phyloP scores from a whole-genome alignment of 2,797 vertebrate genomes.

The Cossypha dichroa region DNA sequence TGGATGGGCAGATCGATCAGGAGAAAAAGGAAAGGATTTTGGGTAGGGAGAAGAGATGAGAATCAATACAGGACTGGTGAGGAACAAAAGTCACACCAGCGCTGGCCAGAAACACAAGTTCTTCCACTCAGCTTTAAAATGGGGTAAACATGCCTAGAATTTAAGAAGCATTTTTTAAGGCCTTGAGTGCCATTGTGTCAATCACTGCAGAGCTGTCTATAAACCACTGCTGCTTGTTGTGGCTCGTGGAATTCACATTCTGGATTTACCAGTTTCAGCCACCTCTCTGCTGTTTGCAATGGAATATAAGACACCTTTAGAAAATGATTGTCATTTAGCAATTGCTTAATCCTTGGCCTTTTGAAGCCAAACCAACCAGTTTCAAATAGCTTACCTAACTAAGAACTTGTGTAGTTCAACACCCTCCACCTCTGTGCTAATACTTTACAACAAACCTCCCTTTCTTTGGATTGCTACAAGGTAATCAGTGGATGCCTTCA shows the following conservation, averaged over 20 bases:
- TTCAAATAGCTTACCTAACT: background rate
- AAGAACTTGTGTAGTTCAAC: background rate
- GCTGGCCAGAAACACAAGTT: background rate
- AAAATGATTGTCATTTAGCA: background rate
- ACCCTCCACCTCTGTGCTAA: background rate
- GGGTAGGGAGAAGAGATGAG: background rate
- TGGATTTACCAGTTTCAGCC: background rate
- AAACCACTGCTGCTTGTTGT: background rate
- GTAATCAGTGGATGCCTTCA: background rate
- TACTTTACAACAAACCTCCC: background rate
- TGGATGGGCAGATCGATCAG: background rate
- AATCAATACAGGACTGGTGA: background rate
- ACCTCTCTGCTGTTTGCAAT: background rate
- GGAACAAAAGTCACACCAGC: background rate
- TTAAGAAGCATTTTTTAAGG: background rate
- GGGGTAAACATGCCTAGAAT: background rate
- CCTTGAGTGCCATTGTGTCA: background rate
- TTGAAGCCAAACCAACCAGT: background rate
- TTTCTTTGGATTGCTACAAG: background rate
- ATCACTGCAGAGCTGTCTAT: background rate
- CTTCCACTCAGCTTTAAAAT: background rate
- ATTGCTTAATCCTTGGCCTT: background rate
- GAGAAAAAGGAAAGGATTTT: background rate
- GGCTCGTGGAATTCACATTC: accelerated
- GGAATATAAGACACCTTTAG: background rate